phyloP scores from a whole-genome alignment of 2,113 vertebrate species.

The Cercocebus atys region DNA sequence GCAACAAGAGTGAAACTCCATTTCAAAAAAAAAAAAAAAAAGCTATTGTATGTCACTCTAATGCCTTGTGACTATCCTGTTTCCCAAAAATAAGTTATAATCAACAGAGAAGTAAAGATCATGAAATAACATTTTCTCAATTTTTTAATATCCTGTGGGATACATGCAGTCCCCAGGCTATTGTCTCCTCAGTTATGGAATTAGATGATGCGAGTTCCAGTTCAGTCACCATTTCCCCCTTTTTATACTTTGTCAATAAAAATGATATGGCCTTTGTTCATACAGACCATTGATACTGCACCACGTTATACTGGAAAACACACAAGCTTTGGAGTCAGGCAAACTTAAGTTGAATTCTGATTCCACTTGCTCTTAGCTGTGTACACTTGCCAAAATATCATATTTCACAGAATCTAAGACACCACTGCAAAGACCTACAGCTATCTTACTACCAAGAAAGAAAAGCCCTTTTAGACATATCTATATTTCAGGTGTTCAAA shows the following conservation, averaged over 20 bases:
- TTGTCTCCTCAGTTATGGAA: background rate
- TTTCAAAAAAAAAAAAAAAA: too few species aligned
- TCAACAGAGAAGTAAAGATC: background rate
- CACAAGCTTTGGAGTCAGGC: background rate
- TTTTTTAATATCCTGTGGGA: background rate
- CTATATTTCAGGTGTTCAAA: background rate
- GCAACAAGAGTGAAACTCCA: too few species aligned
- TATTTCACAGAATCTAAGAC: background rate
- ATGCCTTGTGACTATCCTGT: too few species aligned
- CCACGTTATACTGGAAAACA: background rate
- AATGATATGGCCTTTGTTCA: rapidly evolving
- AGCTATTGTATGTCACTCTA: too few species aligned
- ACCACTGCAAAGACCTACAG: background rate
- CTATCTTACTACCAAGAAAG: background rate
- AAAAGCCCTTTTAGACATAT: background rate
- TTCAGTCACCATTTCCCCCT: background rate
- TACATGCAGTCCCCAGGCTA: background rate
- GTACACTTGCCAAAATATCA: background rate
- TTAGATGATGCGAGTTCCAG: background rate
- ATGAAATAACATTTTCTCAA: background rate
- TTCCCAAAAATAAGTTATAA: background rate
- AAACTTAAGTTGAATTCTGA: background rate
- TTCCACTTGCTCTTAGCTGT: background rate
- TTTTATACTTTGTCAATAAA: background rate
- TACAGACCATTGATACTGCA: rapidly evolving